Percentiles rank a stretch among this genome's conserved stretches.
Conservation (phyloP, 2,888 invertebrate genomes). For the Hylaea fasciaria region DNA sequence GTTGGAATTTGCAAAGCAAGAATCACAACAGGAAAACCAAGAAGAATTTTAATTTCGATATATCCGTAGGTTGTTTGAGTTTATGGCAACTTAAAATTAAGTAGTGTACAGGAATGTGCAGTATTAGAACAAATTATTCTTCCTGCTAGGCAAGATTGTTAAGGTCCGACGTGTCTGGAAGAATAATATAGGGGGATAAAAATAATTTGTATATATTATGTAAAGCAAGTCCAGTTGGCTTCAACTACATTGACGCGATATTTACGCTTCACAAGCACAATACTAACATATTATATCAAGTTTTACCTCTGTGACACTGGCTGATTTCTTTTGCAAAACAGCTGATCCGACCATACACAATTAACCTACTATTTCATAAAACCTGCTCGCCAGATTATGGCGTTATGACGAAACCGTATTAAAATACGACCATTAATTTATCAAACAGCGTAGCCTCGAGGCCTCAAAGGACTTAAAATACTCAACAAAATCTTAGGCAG, state of each 20-base stretch:
- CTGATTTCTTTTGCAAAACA: slow-evolving; percentile 51
- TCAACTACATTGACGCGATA: no score
- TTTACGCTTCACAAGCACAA: slow-evolving; percentile 4
- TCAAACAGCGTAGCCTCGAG: slow-evolving; percentile 16
- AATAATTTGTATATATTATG: no score
- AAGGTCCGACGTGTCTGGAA: no score
- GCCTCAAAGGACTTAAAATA: slow-evolving; percentile 11
- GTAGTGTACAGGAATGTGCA: no score
- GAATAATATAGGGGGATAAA: no score
- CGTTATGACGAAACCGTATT: slow-evolving; percentile 52
- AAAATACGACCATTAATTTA: slow-evolving; percentile 47
- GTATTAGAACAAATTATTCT: no score
- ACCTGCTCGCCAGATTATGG: slow-evolving; percentile 48
- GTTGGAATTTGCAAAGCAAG: background rate
- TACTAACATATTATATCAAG: slow-evolving; percentile 11
- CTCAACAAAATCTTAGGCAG: no score
- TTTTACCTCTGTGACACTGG: slow-evolving; percentile 34
- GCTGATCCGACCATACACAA: slow-evolving; percentile 49
- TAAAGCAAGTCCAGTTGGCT: no score
- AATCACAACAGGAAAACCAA: slow-evolving; percentile 1
- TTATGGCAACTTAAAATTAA: no score
- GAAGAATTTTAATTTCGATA: background rate
- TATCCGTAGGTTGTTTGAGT: background rate
- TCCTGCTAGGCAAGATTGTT: no score
- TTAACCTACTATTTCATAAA: slow-evolving; percentile 59